Evolutionary conservation across 2,888 invertebrate genomes (phyloP).

Genomic region (Epistrophella euchroma): DNA sequence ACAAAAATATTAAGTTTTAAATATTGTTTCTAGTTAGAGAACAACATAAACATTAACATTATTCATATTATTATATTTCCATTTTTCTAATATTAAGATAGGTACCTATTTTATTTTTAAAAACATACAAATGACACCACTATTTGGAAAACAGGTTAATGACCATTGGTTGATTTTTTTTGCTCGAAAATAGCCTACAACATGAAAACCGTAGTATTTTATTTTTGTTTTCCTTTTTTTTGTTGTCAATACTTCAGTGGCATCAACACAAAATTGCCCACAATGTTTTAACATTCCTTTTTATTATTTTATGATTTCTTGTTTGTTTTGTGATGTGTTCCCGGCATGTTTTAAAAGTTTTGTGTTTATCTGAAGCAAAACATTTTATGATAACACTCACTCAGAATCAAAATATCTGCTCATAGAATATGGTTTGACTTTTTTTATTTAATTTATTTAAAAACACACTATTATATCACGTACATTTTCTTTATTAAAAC

Average conservation of each 20-base stretch:
- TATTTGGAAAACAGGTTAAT: constrained; percentile 1
- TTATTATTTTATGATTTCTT: neutral
- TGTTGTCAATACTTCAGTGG: neutral
- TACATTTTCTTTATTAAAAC: neutral
- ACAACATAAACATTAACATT: neutral
- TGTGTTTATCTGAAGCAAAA: neutral
- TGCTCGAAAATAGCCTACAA: neutral
- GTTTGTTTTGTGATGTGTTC: neutral
- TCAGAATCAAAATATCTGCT: constrained; percentile 22
- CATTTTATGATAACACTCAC: neutral
- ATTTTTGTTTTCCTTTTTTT: neutral
- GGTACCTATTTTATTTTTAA: neutral
- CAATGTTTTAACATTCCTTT: neutral
- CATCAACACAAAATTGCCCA: neutral
- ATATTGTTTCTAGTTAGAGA: no score
- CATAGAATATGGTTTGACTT: neutral
- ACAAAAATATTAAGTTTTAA: no score
- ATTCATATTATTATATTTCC: neutral
- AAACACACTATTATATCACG: neutral
- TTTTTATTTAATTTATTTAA: neutral
- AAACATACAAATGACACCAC: neutral
- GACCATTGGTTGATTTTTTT: neutral
- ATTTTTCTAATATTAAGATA: neutral
- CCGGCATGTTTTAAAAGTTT: neutral
- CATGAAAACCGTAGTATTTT: neutral